A percentile compares a stretch with the other conserved stretches of the same genome.
phyloP scores from a whole-genome alignment of 2,888 invertebrate genomes.

The Lydus trimaculatus region DNA sequence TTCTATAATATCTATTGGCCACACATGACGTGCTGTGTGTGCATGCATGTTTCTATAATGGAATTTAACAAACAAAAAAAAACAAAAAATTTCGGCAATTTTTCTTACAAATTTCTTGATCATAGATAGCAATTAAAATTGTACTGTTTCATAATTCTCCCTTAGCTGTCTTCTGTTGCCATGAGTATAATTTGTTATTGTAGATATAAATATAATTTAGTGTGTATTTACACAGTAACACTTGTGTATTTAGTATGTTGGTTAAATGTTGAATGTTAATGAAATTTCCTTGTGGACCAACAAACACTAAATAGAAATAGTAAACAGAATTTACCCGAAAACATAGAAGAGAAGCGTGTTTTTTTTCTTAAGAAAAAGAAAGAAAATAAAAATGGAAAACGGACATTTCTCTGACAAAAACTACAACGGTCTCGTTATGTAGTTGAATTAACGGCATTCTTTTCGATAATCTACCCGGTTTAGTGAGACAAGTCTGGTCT shows the following conservation, averaged over 20 bases:
- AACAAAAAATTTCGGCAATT: background rate
- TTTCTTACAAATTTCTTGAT: background rate
- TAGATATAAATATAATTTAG: background rate
- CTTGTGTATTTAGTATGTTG: conserved; percentile 2
- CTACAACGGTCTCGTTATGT: conserved; percentile 10
- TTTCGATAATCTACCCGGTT: conserved; percentile 28
- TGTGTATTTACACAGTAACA: background rate
- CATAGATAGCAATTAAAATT: background rate
- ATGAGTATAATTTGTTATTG: background rate
- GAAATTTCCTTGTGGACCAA: background rate
- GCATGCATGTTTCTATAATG: too few species aligned
- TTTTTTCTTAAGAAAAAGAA: background rate
- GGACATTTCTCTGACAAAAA: conserved; percentile 6
- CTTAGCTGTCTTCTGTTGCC: background rate
- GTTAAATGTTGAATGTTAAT: conserved; percentile 5
- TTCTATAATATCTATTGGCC: background rate
- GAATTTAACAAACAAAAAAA: background rate
- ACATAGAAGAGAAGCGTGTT: background rate
- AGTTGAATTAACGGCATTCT: conserved; percentile 30
- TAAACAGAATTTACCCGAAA: conserved; percentile 3
- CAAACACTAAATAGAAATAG: conserved; percentile 5
- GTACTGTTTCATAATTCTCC: background rate
- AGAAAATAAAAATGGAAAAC: conserved; percentile 6
- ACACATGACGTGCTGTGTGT: too few species aligned
- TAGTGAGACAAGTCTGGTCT: conserved; percentile 29